These are phyloP conservation scores for Danio kyathit DNA, from an alignment of 2,797 vertebrate species.

Conservation along the genomic window DNA sequence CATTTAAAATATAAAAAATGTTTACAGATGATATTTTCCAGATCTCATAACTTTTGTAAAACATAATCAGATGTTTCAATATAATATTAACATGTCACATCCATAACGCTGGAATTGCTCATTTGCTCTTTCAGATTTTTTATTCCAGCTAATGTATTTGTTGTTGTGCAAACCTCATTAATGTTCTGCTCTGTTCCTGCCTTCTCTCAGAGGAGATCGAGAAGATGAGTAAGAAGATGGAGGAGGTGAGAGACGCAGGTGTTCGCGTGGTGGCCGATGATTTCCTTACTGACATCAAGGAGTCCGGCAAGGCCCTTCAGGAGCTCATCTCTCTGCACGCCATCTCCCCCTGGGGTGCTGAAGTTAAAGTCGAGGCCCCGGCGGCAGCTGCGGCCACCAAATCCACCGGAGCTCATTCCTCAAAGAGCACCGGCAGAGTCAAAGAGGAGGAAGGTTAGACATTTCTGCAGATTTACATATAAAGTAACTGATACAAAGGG, in stretches of 20 bases:
- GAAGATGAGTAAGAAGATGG: conserved; percentile 98
- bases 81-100: too few species aligned
- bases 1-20: too few species aligned
- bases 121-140: background rate
- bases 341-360: conserved; percentile 92
- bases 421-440: conserved; percentile 85
- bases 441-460: conserved; percentile 91
- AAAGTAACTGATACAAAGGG: background rate
- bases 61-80: too few species aligned
- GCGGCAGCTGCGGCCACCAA: conserved; percentile 76
- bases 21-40: too few species aligned
- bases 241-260: conserved; percentile 88
- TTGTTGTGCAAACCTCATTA: background rate
- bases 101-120: too few species aligned
- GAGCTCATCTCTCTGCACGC: conserved; percentile 87
- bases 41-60: too few species aligned
- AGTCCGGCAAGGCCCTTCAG: conserved; percentile 85
- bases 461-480: background rate
- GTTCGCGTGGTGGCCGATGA: conserved; percentile 90
- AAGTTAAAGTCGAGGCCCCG: conserved; percentile 87
- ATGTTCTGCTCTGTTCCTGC: conserved; percentile 21
- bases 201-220: conserved; percentile 90
- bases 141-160: background rate
- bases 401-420: conserved; percentile 74
- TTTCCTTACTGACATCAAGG: conserved; percentile 88